Percentiles rank a stretch among this genome's conserved stretches.
Conservation (phyloP, 2,888 invertebrate species). For the Rhamphomyia laevipes region DNA sequence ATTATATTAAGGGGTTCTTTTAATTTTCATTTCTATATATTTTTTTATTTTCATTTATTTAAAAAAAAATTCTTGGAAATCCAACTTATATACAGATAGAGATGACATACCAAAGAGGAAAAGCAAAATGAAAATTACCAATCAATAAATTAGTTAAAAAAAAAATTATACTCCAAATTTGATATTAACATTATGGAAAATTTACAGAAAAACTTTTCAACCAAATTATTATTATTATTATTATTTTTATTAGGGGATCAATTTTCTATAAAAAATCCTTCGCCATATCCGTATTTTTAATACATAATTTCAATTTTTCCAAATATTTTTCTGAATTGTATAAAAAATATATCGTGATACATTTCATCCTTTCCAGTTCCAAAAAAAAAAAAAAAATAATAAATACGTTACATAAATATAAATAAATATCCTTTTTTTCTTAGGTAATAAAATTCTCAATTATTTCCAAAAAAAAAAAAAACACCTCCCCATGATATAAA, state of each 20-base stretch:
- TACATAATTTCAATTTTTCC: not conserved
- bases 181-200: not conserved
- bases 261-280: not conserved
- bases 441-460: too few relatives aligned
- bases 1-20: not conserved
- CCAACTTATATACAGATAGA: not conserved
- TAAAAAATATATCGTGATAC: too few relatives aligned
- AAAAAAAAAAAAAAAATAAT: not conserved
- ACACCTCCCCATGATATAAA: too few relatives aligned
- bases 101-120: not conserved
- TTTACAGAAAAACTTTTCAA: not conserved
- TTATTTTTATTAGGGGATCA: not conserved
- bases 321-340: not conserved
- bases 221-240: too few relatives aligned
- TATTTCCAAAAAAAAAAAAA: too few relatives aligned
- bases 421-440: too few relatives aligned
- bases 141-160: constrained; percentile 14
- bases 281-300: too few relatives aligned
- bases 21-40: not conserved
- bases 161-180: not conserved
- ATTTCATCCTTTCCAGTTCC: not conserved
- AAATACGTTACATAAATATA: not conserved
- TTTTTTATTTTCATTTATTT: not conserved
- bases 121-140: constrained; percentile 14
- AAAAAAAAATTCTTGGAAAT: not conserved